Base-by-base conservation (phyloP, 35 echinoderm and acorn worm genomes). In the Lytechinus pictus region DNA sequence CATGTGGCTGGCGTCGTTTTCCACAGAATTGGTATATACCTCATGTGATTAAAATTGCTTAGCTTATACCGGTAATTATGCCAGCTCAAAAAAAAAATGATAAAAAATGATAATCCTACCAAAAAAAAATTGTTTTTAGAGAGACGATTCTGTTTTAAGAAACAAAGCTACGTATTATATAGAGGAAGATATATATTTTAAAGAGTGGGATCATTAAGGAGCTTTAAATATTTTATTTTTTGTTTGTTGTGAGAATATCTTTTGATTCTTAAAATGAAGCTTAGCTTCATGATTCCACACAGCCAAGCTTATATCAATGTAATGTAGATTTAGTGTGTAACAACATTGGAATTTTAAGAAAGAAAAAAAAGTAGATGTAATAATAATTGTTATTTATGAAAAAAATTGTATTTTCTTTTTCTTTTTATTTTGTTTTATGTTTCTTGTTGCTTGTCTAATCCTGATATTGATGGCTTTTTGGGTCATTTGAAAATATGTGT, bases 391-490 rank as follows among this genome's bases (percentile, higher is more conserved):
- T 57, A 54, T 93, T 93, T 57, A 57, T 93, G 55, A 93, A 57
- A 19, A 93, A 27, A 93, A 55, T 57, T 93, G 92, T 93, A 93
- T 53, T 57, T 90, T 90, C 52, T 90, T 90, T 90, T 90, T 90
- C 66, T 79, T 79, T 60, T 79, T 24, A 24, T 90, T 54, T 93
- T 54, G 52, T 93, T 57, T 44, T 93, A 55, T 55, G 92, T 93
- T 93, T 54, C 66, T 55, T 57, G 92, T 93, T 93, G 92, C 92
- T 57, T 93, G 92, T 93, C 55, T 93, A 93, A 79, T 54, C 92
- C 92, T 93, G 92, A 57, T 93, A 93, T 93, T 93, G 92, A 19
- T 93, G 92, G 53, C 92, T 93, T 93, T 93, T 93, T 93, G 92
- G 92, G 92, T 93, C 92, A 93, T 93, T 93, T 93, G 92, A 33